Evolutionary conservation across 2,113 vertebrate genomes (phyloP), one percentile per base, ranked within the genome.

Genomic region (Vanacampus margaritifer): DNA sequence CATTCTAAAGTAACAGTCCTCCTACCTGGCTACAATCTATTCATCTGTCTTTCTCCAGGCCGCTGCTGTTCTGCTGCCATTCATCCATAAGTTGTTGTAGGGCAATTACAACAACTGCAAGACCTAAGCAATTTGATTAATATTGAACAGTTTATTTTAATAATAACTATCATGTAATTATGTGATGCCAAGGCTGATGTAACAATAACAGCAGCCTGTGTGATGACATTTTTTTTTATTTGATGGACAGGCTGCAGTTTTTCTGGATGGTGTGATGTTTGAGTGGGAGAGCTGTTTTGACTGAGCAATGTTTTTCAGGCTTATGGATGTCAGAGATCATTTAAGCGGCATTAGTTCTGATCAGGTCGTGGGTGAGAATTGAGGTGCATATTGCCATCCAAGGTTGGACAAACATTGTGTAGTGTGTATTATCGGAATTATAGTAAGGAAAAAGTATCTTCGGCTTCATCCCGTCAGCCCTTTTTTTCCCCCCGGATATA

Each of bases 221-320:
- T 43, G 23, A 43, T 43, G 39, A 62, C 51, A 63, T 84, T 84
- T 79, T 23, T n/a, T 54, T 72, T 74, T 54, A 16, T 84, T 71
- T 77, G 85, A 89, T 84, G 74, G 87, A 82, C 86, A 78, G 5
- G 74, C 51, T 6, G 78, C 74, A 71, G 73, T 86, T 78, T 84
- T 84, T 86, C 78, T 77, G 86, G 81, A 81, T 79, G 75, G 73
- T 82, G 76, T 82, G 75, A 88, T 86, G 73, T 79, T 80, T 80
- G 81, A 74, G 82, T 72, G 71, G 83, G 80, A 87, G 75, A 75
- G 79, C 79, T 67, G 79, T 82, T 78, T 80, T 84, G 87, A 82
- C 84, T 86, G 85, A 90, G 78, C 82, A 86, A 90, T 88, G 75
- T 79, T 79, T 85, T 85, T 85, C 81, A 53, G 78, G 69, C 86